These are phyloP conservation scores for Trialeurodes vaporariorum DNA, from an alignment of 1,140 invertebrate species.

Conservation along the genomic window DNA sequence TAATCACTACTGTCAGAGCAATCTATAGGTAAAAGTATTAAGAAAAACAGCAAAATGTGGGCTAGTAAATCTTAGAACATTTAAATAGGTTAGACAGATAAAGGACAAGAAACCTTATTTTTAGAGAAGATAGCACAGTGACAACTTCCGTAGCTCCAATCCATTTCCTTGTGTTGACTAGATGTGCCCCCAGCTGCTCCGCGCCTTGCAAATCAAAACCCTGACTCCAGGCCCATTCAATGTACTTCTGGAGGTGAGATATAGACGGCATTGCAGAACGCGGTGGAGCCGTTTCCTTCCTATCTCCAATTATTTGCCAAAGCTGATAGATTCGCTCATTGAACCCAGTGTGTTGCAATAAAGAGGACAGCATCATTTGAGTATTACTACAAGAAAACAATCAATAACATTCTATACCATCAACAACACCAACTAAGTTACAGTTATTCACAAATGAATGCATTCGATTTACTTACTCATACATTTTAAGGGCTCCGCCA, in stretches of 20 bases:
- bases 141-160: constrained; percentile 81
- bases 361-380: constrained; percentile 77
- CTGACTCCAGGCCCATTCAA: constrained; percentile 75
- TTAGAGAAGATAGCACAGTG: constrained; percentile 61
- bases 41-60: no score
- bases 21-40: no score
- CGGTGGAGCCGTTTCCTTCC: constrained; percentile 36
- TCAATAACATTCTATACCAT: no score
- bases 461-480: no score
- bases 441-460: no score
- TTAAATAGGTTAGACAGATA: no score
- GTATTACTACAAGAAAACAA: constrained; percentile 50
- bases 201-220: constrained; percentile 76
- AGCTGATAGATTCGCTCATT: constrained; percentile 48
- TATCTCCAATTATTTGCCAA: constrained; percentile 32
- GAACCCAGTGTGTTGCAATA: constrained; percentile 60
- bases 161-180: constrained; percentile 81
- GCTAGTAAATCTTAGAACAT: no score
- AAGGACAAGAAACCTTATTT: constrained; percentile 43
- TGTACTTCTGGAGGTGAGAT: constrained; percentile 65
- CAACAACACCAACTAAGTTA: no score
- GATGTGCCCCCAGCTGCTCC: constrained; percentile 65
- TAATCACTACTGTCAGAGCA: no score
- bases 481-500: no score
- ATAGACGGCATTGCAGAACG: constrained; percentile 67